phyloP scores from a whole-genome alignment of 2,888 invertebrate genomes.

The Euplagia quadripunctaria region DNA sequence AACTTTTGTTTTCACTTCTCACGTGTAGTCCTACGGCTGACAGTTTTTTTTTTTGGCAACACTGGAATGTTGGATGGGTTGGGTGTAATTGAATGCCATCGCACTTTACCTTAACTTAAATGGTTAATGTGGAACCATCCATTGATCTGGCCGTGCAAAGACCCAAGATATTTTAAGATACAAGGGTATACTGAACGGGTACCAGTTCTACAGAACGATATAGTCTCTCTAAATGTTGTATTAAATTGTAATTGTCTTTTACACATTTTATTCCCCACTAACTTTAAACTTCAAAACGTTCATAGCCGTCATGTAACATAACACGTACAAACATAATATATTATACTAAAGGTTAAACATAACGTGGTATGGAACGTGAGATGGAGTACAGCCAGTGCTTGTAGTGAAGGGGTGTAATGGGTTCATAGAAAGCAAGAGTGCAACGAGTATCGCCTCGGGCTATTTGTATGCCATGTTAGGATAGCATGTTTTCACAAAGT shows the following conservation, averaged over 20 bases:
- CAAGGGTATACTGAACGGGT: too few species aligned
- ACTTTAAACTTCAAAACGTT: neutral
- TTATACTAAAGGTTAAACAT: conserved; percentile 1
- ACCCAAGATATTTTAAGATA: neutral
- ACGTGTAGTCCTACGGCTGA: too few species aligned
- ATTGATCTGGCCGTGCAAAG: neutral
- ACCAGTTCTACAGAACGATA: too few species aligned
- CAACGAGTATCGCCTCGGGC: conserved; percentile 31
- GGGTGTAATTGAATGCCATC: neutral
- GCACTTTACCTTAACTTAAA: neutral
- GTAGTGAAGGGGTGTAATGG: neutral
- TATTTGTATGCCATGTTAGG: conserved; percentile 33
- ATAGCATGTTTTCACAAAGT: too few species aligned
- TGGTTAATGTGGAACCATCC: neutral
- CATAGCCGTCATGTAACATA: neutral
- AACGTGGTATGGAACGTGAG: conserved; percentile 3
- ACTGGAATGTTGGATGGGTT: neutral
- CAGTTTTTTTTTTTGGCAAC: too few species aligned
- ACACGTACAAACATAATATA: conserved; percentile 1
- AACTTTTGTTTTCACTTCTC: too few species aligned
- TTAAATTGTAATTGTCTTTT: too few species aligned
- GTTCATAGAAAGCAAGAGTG: neutral
- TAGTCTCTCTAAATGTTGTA: too few species aligned
- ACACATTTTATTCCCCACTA: neutral
- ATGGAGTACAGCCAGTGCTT: neutral